These are phyloP conservation scores for Maniola hyperantus DNA, from an alignment of 2,888 invertebrate species.

Conservation along the genomic window DNA sequence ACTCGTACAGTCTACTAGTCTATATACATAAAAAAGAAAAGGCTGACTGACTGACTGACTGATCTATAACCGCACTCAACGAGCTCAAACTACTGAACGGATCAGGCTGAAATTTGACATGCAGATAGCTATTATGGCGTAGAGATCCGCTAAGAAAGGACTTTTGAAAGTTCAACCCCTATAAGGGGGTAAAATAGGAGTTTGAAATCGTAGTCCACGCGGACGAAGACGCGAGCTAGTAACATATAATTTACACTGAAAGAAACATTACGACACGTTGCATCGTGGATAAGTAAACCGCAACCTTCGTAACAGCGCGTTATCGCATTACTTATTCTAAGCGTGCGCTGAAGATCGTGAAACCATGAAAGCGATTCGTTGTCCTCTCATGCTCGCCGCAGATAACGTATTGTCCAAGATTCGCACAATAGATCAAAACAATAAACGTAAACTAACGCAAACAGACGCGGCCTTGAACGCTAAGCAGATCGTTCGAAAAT, in stretches of 20 bases:
- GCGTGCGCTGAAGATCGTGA: constrained; percentile 57
- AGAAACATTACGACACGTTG: constrained; percentile 21
- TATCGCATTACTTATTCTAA: constrained; percentile 65
- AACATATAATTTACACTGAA: constrained; percentile 45
- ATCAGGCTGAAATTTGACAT: too few relatives aligned
- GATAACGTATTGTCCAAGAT: constrained; percentile 48
- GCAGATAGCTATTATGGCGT: too few relatives aligned
- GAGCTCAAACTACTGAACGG: too few relatives aligned
- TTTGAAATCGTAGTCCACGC: too few relatives aligned
- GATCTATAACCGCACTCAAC: too few relatives aligned
- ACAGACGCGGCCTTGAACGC: constrained; percentile 79
- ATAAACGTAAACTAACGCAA: constrained; percentile 67
- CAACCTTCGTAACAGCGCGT: constrained; percentile 54
- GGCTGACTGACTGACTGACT: too few relatives aligned
- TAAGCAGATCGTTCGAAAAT: constrained; percentile 77
- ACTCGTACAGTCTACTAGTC: too few relatives aligned
- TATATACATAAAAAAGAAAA: too few relatives aligned
- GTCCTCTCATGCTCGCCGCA: constrained; percentile 52
- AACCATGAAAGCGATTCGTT: constrained; percentile 70
- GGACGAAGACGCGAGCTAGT: too few relatives aligned
- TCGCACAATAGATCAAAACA: constrained; percentile 58
- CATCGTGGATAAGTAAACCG: constrained; percentile 46
- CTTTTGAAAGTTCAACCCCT: too few relatives aligned
- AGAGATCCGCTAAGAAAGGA: too few relatives aligned
- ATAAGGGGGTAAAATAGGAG: too few relatives aligned